Percentiles rank a stretch among this genome's conserved stretches.
Conservation (phyloP, 1,140 invertebrate genomes). For the Zaprionus ghesquierei region DNA sequence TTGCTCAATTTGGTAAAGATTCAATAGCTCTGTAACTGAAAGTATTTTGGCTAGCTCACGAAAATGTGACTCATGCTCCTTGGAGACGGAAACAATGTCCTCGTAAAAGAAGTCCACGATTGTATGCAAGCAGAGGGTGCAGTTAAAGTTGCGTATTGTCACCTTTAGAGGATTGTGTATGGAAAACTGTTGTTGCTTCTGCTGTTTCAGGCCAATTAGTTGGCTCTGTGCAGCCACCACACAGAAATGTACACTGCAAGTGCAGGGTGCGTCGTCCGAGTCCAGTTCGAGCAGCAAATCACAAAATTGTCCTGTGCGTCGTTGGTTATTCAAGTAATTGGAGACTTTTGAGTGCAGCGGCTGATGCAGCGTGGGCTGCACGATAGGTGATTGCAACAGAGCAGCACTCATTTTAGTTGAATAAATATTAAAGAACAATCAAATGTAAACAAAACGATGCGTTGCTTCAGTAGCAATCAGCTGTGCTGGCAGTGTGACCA, state of each 20-base stretch:
- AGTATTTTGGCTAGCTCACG: constrained; percentile 68
- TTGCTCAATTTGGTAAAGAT: constrained; percentile 62
- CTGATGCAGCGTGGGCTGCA: constrained; percentile 65
- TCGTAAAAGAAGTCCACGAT: constrained; percentile 80
- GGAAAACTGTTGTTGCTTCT: constrained; percentile 78
- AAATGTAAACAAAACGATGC: constrained; percentile 12
- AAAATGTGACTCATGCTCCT: constrained; percentile 74
- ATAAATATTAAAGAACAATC: constrained; percentile 13
- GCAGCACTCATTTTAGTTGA: constrained; percentile 25
- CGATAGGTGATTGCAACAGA: constrained; percentile 14
- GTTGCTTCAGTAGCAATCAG: constrained; percentile 18
- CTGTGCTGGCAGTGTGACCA: constrained; percentile 4
- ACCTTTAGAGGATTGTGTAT: constrained; percentile 78
- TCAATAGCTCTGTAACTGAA: constrained; percentile 68
- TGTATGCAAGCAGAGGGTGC: constrained; percentile 66
- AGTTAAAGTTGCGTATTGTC: constrained; percentile 68
- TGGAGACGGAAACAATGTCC: constrained; percentile 72
- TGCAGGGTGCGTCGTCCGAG: constrained; percentile 50
- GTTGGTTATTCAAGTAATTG: constrained; percentile 76
- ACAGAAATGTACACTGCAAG: constrained; percentile 68
- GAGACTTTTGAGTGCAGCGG: constrained; percentile 76
- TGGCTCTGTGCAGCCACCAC: constrained; percentile 75
- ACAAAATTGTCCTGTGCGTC: constrained; percentile 70
- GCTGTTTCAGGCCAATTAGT: constrained; percentile 59
- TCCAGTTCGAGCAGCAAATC: constrained; percentile 70